Evolutionary conservation across 2,797 vertebrate genomes (phyloP).

Genomic region (Avahi laniger): DNA sequence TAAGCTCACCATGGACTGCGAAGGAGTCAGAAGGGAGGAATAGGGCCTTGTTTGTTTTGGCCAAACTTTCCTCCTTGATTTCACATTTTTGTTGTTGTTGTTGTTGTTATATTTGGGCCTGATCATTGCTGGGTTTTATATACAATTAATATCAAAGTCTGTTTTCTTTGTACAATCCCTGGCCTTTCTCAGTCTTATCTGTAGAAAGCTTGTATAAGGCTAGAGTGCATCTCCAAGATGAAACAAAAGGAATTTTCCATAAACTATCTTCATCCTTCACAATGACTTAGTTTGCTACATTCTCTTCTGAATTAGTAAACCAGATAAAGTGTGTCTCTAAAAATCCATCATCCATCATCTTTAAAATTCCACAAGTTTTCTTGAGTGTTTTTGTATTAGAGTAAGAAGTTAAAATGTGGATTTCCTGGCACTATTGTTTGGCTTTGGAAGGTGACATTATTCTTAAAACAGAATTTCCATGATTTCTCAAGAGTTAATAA

Average conservation of each 20-base stretch:
- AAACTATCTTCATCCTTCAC: neutral
- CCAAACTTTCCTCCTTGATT: neutral
- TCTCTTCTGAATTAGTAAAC: slow-evolving; percentile 22
- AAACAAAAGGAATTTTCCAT: neutral
- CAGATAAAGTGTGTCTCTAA: neutral
- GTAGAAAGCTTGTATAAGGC: neutral
- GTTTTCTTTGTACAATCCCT: neutral
- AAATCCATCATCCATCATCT: neutral
- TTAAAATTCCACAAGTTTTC: slow-evolving; percentile 29
- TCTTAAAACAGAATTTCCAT: neutral
- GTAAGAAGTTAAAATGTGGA: neutral
- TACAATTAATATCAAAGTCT: slow-evolving; percentile 20
- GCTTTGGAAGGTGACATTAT: slow-evolving; percentile 6
- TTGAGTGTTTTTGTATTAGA: neutral
- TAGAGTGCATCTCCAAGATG: neutral
- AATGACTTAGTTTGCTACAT: neutral
- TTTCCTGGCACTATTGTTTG: slow-evolving; percentile 27
- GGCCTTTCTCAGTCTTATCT: neutral
- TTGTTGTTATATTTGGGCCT: slow-evolving; percentile 13
- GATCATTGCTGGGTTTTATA: slow-evolving; percentile 6
- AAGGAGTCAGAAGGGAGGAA: neutral
- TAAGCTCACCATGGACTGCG: neutral
- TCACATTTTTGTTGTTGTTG: neutral
- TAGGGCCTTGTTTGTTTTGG: neutral
- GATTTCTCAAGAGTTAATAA: slow-evolving; percentile 41